Evolutionary conservation across 2,797 vertebrate species (phyloP), one percentile per base, ranked within the genome.

Genomic region (Falco columbarius): DNA sequence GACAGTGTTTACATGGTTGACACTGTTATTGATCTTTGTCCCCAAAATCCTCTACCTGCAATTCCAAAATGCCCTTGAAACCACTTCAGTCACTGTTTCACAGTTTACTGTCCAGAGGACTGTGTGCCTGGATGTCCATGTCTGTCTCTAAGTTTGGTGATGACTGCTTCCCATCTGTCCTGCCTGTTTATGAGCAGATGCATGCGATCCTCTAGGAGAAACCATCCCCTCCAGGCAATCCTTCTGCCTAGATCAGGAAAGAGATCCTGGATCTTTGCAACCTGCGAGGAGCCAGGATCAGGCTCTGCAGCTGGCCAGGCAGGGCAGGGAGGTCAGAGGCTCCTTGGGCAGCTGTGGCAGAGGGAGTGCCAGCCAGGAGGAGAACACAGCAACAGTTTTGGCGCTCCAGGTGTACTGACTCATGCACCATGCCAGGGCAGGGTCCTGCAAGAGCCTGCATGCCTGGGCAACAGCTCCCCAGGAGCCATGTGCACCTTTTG

Each of bases 321-420:
- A 62, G 82, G 90, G 49, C 66, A 27, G 5, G 19, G 56, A 77
- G 66, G 46, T 32, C 9, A 16, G 67, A 63, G 55, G 91, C 62
- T 84, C 73, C 56, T 51, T 16, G 55, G 52, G 74, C 66, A 75
- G 81, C 84, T 58, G 3, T 27, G 87, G 79, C 79, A 49, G 58
- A 56, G 75, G 23, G 40, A 47, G 44, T 51, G 89, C 62, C 94
- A 82, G 72, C 34, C 55, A 29, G 88, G 24, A 94, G 90, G 42
- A 93, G 74, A 42, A 32, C 24, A 14, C 32, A 52, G 86, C 72
- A 75, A 38, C 91, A 75, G 49, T 26, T 56, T 21, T 68, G 85
- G 81, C 85, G 61, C 90, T 81, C 40, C 66, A 36, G 71, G 80
- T 32, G 70, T 61, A 55, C 38, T 95, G 89, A 96, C 49, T 95